Conservation (phyloP, 2,113 vertebrate species). For the Chloebia gouldiae region DNA sequence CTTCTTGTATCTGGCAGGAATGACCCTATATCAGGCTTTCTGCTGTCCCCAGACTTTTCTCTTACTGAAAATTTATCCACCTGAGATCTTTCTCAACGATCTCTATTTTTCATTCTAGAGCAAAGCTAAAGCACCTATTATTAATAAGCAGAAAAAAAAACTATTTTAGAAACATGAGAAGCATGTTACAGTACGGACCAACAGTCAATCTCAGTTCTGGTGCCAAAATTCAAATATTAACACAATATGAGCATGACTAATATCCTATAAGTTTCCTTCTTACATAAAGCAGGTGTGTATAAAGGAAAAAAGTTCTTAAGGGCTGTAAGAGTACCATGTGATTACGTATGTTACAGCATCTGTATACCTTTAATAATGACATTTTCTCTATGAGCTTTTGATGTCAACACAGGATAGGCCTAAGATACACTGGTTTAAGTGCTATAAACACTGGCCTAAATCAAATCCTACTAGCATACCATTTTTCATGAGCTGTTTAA, state of each 20-base stretch:
- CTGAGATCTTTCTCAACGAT: neutral
- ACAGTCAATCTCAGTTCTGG: neutral
- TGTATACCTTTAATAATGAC: neutral
- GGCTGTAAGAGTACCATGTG: neutral
- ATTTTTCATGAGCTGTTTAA: neutral
- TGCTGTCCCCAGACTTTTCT: neutral
- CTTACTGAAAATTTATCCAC: neutral
- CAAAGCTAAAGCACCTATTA: neutral
- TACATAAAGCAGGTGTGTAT: neutral
- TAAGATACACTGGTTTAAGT: neutral
- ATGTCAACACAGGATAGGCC: neutral
- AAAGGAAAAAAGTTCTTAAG: neutral
- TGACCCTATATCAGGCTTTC: neutral
- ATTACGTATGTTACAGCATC: neutral
- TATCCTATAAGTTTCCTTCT: neutral
- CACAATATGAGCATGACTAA: neutral
- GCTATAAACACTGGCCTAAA: neutral
- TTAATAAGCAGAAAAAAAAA: neutral
- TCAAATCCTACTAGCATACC: neutral
- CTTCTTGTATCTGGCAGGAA: neutral
- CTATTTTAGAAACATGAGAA: neutral
- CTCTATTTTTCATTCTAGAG: neutral
- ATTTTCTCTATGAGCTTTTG: neutral
- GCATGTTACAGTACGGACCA: rapidly evolving
- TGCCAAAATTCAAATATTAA: neutral